Evolutionary conservation across 2,888 invertebrate genomes (phyloP), one percentile per base, ranked within the genome.

Genomic region (Drosophila lutescens): DNA sequence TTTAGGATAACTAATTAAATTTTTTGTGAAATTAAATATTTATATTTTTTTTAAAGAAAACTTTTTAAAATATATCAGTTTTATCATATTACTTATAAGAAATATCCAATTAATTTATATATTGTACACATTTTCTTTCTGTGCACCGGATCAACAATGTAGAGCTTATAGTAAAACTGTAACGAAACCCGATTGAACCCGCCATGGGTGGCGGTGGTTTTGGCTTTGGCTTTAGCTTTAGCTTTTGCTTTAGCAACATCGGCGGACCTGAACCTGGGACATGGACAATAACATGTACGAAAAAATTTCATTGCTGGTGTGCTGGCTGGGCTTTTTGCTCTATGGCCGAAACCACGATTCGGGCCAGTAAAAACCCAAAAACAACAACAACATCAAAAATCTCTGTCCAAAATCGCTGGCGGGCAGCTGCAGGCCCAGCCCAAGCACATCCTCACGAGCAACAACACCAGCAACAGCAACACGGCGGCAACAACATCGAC

Each of bases 231-330:
- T 47, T 15, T 30, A 7, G 49, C 30, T 47, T 15, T 30, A 7
- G 26, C 46, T n/a, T 26, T 26, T 7, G 46, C 44, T 13, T 13
- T n/a, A 71, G 75, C 74, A 71, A 86, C 70, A 79, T 54, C 69
- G 54, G 53, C 46, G 65, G 62, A 62, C 66, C 60, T 66, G 59
- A 65, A 76, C 65, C 78, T 76, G 71, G 87, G 70, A 85, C 85
- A 84, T 80, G 86, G 80, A 70, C 82, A 87, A 82, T 79, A 82
- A 87, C 88, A 82, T 82, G 82, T 82, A 82, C 79, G 77, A 79
- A 82, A 86, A 71, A 89, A 78, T 86, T 86, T 80, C 90, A 80
- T 86, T 89, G 86, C 86, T 89, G 86, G 89, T 87, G 86, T 3
- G 43, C 43, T 43, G 17, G 43, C 77, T 74, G 76, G 86, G 75